A percentile compares a stretch with the other conserved stretches of the same genome.
These are phyloP conservation scores for Pyrocephalus nanus DNA, from an alignment of 2,797 vertebrate genomes.

Conservation along the genomic window DNA sequence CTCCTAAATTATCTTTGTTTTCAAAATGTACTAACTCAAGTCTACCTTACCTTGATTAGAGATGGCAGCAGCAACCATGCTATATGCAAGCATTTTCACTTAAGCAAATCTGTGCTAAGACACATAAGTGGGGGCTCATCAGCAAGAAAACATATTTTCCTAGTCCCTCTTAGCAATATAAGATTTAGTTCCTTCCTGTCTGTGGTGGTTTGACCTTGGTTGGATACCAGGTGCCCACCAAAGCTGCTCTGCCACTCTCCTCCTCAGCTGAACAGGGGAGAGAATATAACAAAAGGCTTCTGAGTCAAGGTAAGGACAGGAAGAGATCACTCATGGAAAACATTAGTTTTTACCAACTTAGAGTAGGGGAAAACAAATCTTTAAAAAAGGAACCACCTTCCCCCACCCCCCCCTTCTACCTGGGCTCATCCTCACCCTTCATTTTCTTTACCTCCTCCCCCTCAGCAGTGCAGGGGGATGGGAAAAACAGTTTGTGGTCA, in stretches of 20 bases:
- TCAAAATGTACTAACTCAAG: not conserved
- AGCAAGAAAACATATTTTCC: not conserved
- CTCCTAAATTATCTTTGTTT: not conserved
- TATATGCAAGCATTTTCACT: not conserved
- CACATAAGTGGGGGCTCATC: not conserved
- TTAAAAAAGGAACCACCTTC: not conserved
- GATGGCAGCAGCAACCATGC: not conserved
- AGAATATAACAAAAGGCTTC: not conserved
- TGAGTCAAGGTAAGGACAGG: not conserved
- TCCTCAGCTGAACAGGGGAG: not conserved
- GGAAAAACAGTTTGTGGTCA: not conserved
- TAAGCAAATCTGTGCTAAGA: not conserved
- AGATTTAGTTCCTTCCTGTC: not conserved
- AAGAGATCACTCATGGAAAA: not conserved
- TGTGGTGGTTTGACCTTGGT: not conserved
- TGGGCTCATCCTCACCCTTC: not conserved
- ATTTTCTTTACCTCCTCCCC: not conserved
- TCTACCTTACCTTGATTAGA: fast-evolving
- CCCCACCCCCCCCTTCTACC: too few species aligned
- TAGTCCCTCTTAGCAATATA: not conserved
- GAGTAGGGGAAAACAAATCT: not conserved
- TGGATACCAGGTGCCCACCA: not conserved
- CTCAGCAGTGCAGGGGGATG: not conserved
- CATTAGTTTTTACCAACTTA: not conserved
- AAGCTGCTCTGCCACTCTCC: not conserved